Base-by-base conservation (phyloP, 2,888 invertebrate genomes). In the Callyntrura guangdongensis region DNA sequence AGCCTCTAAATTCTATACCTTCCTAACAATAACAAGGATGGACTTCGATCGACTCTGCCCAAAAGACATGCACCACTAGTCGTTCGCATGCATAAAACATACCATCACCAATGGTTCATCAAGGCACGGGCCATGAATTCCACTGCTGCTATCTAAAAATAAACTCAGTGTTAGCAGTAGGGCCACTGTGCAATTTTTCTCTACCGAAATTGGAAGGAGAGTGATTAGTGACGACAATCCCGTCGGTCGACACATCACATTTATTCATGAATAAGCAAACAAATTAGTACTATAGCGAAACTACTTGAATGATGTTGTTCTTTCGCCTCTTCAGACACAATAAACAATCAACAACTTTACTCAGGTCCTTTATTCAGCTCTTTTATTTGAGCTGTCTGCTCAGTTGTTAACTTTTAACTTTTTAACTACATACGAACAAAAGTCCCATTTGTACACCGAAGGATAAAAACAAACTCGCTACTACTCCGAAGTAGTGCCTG, bases 141-240 rank as follows among this genome's bases (percentile, higher is more conserved):
- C 47, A 47, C 47, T 20, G n/a, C 0, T 20, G 45, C 47, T 47
- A 11, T 47, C 11, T 47, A 72, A 9, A 47, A 47, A 8, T 45
- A 17, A 4, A 25, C 3, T n/a, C n/a, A n/a, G n/a, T n/a, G n/a
- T n/a, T n/a, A n/a, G n/a, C n/a, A n/a, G n/a, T n/a, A n/a, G n/a
- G n/a, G 53, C 53, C 53, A n/a, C 5, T 45, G 3, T n/a, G 59
- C n/a, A 5, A 17, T 74, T 74, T 74, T 74, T 20, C 47, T 47
- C 20, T 45, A 0, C 45, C 11, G 64, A 27, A 64, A 27, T 45
- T 77, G 14, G 25, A 72, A 77, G 49, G 69, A 5, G 36, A 69
- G 36, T 36, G 22, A 77, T 77, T 77, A 12, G 53, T 77, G 74
- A 53, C 49, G 12, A 25, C 49, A 77, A 77, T 53, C 74, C 49